Evolutionary conservation across 1,140 invertebrate genomes (phyloP).

Genomic region (Drosophila pseudoananassae): DNA sequence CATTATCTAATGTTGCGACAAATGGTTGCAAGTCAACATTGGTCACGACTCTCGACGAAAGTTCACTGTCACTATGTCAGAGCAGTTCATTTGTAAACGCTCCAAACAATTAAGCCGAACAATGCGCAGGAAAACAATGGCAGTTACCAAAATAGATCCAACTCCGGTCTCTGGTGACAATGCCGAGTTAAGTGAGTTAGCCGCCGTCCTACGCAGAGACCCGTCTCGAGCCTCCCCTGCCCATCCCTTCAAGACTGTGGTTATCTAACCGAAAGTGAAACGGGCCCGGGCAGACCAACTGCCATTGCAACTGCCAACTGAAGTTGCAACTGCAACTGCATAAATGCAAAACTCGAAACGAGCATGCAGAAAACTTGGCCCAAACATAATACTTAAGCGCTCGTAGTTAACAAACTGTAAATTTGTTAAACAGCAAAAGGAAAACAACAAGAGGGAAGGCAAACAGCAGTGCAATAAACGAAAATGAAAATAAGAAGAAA

Average conservation of each 20-base stretch:
- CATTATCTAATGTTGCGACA: slow-evolving; percentile 63
- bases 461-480: slow-evolving; percentile 55
- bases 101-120: slow-evolving; percentile 28
- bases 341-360: slow-evolving; percentile 52
- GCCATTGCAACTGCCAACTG: slow-evolving; percentile 32
- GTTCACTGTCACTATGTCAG: slow-evolving; percentile 74
- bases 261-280: slow-evolving; percentile 79
- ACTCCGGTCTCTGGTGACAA: slow-evolving; percentile 38
- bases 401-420: slow-evolving; percentile 76
- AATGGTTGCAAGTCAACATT: slow-evolving; percentile 35
- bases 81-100: slow-evolving; percentile 32
- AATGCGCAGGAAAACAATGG: slow-evolving; percentile 26
- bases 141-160: slow-evolving; percentile 22
- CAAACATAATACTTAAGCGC: slow-evolving; percentile 63
- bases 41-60: slow-evolving; percentile 26
- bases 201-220: slow-evolving; percentile 46
- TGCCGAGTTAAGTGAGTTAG: slow-evolving; percentile 31
- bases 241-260: slow-evolving; percentile 14
- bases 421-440: slow-evolving; percentile 68
- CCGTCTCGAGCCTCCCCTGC: background rate
- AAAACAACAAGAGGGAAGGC: slow-evolving; percentile 37
- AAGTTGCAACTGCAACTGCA: slow-evolving; percentile 48
- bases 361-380: slow-evolving; percentile 58
- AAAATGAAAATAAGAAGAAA: slow-evolving; percentile 48
- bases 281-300: slow-evolving; percentile 49